A percentile compares a stretch with the other conserved stretches of the same genome.
Evolutionary conservation across 1,140 invertebrate genomes (phyloP).

Genomic region (Octopus sinensis): DNA sequence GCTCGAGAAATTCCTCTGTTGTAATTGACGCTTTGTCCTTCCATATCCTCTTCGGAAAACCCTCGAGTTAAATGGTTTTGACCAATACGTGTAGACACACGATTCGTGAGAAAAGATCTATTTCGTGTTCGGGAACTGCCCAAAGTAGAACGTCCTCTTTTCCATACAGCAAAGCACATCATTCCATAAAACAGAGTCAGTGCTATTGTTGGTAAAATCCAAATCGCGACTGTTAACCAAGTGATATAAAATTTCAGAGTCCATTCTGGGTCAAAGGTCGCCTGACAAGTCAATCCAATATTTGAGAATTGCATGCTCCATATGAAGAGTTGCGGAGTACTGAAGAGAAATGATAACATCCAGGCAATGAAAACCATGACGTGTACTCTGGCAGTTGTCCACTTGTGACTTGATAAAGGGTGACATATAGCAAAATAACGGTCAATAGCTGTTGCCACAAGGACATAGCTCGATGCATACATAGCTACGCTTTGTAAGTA

Average conservation of each 20-base stretch:
- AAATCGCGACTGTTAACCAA: conserved; percentile 36
- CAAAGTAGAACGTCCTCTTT: conserved; percentile 33
- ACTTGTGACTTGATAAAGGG: conserved; percentile 43
- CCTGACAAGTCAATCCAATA: conserved; percentile 21
- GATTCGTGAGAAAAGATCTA: background rate
- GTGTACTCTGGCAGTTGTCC: conserved; percentile 39
- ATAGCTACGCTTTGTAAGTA: conserved; percentile 77
- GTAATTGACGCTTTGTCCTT: background rate
- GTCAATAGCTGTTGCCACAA: conserved; percentile 92
- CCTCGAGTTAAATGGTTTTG: conserved; percentile 6
- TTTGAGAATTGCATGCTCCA: conserved; percentile 37
- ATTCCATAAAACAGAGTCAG: conserved; percentile 59
- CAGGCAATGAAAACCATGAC: conserved; percentile 63
- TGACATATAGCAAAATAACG: conserved; percentile 78
- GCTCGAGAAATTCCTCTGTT: conserved; percentile 36
- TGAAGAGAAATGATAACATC: conserved; percentile 64
- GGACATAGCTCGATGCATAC: conserved; percentile 90
- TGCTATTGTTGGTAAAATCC: conserved; percentile 36
- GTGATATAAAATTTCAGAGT: conserved; percentile 38
- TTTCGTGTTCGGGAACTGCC: background rate
- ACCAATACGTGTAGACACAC: background rate
- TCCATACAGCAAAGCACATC: conserved; percentile 65
- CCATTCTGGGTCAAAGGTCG: conserved; percentile 59
- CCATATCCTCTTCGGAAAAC: background rate
- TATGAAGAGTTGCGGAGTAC: conserved; percentile 65